Conservation (phyloP, 2,797 vertebrate genomes). For the Mormyrops boulengeri region DNA sequence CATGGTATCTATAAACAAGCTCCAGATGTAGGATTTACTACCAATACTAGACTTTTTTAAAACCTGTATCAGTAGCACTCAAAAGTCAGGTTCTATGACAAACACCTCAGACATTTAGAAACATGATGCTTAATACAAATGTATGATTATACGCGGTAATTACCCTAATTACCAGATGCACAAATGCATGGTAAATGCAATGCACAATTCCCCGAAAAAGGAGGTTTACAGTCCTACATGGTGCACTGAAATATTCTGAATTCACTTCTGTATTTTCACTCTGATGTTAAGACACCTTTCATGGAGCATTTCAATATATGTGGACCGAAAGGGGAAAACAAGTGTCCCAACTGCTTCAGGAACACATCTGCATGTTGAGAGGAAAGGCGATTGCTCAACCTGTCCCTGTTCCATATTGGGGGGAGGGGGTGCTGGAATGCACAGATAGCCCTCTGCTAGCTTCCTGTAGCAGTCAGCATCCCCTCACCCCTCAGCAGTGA, state of each 20-base stretch:
- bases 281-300: neutral
- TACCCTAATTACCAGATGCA: neutral
- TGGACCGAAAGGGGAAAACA: neutral
- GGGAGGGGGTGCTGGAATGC: neutral
- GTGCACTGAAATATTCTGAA: neutral
- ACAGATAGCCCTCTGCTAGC: neutral
- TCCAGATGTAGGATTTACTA: neutral
- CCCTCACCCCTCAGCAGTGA: neutral
- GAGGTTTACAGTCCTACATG: neutral
- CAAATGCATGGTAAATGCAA: neutral
- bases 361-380: neutral
- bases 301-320: neutral
- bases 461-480: neutral
- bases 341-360: neutral
- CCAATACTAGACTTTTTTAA: neutral
- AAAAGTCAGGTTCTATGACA: neutral
- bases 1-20: neutral
- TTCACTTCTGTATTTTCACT: neutral
- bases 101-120: neutral
- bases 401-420: neutral
- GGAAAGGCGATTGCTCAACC: neutral
- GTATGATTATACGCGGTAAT: neutral
- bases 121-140: neutral
- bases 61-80: neutral
- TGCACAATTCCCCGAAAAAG: neutral